Evolutionary conservation across 2,113 vertebrate genomes (phyloP).

Genomic region (Tor tambroides): DNA sequence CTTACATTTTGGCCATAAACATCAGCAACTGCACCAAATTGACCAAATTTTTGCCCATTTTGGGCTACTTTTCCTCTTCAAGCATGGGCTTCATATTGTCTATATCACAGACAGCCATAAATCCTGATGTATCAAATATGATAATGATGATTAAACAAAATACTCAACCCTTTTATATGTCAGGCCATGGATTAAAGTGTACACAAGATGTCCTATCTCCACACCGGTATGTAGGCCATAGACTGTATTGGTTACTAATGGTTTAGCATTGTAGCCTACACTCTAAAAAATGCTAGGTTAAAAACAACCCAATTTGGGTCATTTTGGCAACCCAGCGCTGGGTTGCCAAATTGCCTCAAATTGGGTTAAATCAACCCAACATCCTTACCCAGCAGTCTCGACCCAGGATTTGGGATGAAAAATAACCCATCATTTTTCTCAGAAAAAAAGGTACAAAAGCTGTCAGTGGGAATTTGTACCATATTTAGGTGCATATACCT

Average conservation of each 20-base stretch:
- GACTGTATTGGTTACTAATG: neutral
- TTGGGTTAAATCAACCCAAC: too few species aligned
- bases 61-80: neutral
- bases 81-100: too few species aligned
- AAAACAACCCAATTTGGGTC: too few species aligned
- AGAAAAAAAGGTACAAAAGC: too few species aligned
- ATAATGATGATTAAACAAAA: too few species aligned
- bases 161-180: neutral
- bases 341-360: too few species aligned
- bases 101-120: neutral
- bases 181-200: neutral
- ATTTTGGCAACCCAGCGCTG: too few species aligned
- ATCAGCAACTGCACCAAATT: neutral
- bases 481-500: neutral
- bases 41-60: neutral
- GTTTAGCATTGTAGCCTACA: neutral
- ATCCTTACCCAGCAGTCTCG: too few species aligned
- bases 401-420: too few species aligned
- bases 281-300: too few species aligned
- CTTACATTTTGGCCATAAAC: neutral
- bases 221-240: neutral
- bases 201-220: neutral
- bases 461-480: too few species aligned
- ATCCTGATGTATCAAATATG: neutral
- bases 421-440: too few species aligned